phyloP scores from a whole-genome alignment of 1,140 invertebrate species.

The Zaprionus africanus region DNA sequence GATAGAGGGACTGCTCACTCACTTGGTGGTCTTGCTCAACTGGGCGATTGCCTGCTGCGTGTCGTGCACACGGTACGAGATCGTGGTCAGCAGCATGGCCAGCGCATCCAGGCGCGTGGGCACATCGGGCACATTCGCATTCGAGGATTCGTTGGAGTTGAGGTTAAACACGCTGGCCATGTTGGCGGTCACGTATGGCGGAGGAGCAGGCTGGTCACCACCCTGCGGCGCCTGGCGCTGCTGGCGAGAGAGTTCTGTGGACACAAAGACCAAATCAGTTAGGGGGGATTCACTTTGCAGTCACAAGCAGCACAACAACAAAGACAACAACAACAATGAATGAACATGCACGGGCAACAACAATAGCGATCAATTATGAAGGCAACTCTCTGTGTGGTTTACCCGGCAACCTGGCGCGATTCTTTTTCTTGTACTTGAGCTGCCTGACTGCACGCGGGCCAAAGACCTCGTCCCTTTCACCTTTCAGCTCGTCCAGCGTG shows the following conservation, averaged over 20 bases:
- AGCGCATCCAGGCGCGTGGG: constrained; percentile 52
- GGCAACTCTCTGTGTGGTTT: constrained; percentile 13
- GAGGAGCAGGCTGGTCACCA: background rate
- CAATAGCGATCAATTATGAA: constrained; percentile 13
- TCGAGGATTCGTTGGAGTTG: background rate
- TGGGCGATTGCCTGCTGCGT: constrained; percentile 38
- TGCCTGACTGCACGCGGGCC: constrained; percentile 51
- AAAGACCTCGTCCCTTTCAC: constrained; percentile 63
- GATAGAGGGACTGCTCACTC: background rate
- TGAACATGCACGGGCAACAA: background rate
- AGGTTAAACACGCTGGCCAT: constrained; percentile 13
- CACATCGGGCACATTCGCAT: constrained; percentile 22
- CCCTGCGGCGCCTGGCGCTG: constrained; percentile 22
- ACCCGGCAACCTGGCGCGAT: constrained; percentile 61
- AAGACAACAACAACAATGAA: background rate
- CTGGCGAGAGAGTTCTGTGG: constrained; percentile 48
- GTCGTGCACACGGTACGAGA: constrained; percentile 46
- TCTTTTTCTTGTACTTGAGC: constrained; percentile 54
- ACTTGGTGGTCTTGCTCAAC: constrained; percentile 54
- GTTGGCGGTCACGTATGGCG: background rate
- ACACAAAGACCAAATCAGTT: too few relatives aligned
- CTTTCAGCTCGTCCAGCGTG: constrained; percentile 76
- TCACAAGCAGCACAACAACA: constrained; percentile 6
- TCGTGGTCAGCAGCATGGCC: constrained; percentile 64
- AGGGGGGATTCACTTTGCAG: background rate